Evolutionary conservation across 2,113 vertebrate species (phyloP), one percentile per base, ranked within the genome.

Genomic region (Tinamus guttatus): DNA sequence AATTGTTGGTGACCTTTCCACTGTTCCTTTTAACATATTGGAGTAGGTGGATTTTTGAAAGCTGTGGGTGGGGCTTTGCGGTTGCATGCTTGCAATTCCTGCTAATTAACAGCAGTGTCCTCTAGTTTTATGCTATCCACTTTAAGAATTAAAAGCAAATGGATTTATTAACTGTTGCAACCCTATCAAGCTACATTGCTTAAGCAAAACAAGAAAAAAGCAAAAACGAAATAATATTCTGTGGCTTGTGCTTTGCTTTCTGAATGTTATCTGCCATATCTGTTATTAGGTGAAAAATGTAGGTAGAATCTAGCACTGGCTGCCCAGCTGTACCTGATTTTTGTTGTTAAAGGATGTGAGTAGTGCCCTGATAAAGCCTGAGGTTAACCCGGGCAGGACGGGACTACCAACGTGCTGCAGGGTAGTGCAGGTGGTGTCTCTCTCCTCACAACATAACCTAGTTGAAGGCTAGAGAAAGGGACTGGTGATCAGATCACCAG

Each of bases 21-120:
- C 76, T 93, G 86, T 89, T 95, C 77, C 85, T 92, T 95, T 95
- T 90, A 94, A 86, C 92, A 92, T 96, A 96, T 92, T 97, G 95
- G 90, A 94, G 95, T 94, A 94, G 96, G 93, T 95, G 95, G 94
- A 70, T 90, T 79, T 91, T 93, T 87, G 74, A 94, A 90, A 84
- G 73, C 70, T 76, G 36, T 68, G 41, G 9, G 0, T 0, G 32
- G 25, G 52, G 14, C 60, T 30, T 95, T 78, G 74, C 85, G 78
- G 24, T 83, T 88, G 28, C 11, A 15, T 18, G 21, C 62, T 95
- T 86, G 58, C 30, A 87, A 32, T 90, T 92, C 22, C 54, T 79
- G 32, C 54, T 87, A 73, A 94, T 94, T 92, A 90, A 85, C 70
- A 82, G 70, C 81, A 78, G 67, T 71, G 71, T 79, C 52, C 25